Evolutionary conservation across 2,113 vertebrate species (phyloP).

Genomic region (Heteronetta atricapilla): DNA sequence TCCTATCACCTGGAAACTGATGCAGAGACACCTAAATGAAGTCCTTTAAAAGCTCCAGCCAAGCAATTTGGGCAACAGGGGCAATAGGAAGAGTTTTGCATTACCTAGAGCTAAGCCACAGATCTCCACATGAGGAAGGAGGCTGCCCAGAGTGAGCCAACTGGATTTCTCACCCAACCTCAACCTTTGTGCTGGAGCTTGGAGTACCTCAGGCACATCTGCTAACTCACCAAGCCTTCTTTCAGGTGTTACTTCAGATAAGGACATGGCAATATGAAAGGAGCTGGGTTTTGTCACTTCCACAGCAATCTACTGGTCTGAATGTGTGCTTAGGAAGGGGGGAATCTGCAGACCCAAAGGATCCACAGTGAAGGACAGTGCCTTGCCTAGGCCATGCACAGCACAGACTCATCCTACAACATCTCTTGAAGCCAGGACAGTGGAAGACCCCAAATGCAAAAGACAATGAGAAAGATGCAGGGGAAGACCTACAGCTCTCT

Average conservation of each 20-base stretch:
- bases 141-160: not conserved
- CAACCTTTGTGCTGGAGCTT: not conserved
- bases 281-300: not conserved
- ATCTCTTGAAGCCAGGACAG: not conserved
- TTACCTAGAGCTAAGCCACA: not conserved
- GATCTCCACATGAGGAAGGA: not conserved
- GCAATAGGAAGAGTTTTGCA: not conserved
- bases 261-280: not conserved
- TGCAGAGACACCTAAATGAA: not conserved
- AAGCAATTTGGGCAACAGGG: not conserved
- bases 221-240: not conserved
- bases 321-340: not conserved
- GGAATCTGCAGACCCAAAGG: not conserved
- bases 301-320: not conserved
- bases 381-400: too few relatives aligned
- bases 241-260: not conserved
- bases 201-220: not conserved
- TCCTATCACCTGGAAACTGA: not conserved
- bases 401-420: not conserved
- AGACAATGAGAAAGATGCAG: not conserved
- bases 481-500: not conserved
- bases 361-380: not conserved
- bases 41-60: not conserved
- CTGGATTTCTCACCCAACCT: not conserved
- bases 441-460: not conserved